These are phyloP conservation scores for Rhynchophorus ferrugineus DNA, from an alignment of 1,140 invertebrate genomes.

Conservation along the genomic window DNA sequence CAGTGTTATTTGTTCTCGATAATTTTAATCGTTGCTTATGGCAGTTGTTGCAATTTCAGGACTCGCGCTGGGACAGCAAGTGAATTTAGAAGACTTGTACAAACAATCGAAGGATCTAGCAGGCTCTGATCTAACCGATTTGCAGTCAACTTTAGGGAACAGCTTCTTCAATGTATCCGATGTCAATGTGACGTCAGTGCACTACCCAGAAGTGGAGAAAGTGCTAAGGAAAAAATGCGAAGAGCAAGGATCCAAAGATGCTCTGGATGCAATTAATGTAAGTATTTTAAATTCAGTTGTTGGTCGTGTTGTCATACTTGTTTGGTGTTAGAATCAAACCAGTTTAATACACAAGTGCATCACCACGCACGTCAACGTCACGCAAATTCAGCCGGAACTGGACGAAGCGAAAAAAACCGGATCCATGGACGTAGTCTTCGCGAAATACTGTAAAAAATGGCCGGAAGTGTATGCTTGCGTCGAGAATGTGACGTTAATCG, in stretches of 20 bases:
- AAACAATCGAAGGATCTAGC: too few relatives aligned
- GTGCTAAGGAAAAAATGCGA: conserved; percentile 30
- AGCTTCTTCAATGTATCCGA: too few relatives aligned
- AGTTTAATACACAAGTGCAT: conserved; percentile 29
- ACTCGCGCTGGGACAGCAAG: too few relatives aligned
- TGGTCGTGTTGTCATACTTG: background rate
- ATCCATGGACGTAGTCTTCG: conserved; percentile 56
- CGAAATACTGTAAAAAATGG: conserved; percentile 60
- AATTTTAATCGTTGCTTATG: too few relatives aligned
- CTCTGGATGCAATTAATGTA: conserved; percentile 26
- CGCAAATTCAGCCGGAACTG: conserved; percentile 49
- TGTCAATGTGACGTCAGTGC: conserved; percentile 21
- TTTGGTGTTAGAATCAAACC: too few relatives aligned
- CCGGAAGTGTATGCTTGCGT: conserved; percentile 53
- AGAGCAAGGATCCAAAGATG: conserved; percentile 28
- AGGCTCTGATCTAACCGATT: too few relatives aligned
- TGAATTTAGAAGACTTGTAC: too few relatives aligned
- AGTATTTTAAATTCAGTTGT: conserved; percentile 3
- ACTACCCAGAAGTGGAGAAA: conserved; percentile 23
- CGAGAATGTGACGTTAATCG: conserved; percentile 47
- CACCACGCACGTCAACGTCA: conserved; percentile 23
- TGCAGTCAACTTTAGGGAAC: too few relatives aligned
- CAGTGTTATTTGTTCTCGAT: too few relatives aligned
- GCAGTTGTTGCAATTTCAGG: too few relatives aligned
- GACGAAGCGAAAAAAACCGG: conserved; percentile 46